These are phyloP conservation scores for Pollicipes pollicipes DNA, from an alignment of 1,140 invertebrate species.

Conservation along the genomic window DNA sequence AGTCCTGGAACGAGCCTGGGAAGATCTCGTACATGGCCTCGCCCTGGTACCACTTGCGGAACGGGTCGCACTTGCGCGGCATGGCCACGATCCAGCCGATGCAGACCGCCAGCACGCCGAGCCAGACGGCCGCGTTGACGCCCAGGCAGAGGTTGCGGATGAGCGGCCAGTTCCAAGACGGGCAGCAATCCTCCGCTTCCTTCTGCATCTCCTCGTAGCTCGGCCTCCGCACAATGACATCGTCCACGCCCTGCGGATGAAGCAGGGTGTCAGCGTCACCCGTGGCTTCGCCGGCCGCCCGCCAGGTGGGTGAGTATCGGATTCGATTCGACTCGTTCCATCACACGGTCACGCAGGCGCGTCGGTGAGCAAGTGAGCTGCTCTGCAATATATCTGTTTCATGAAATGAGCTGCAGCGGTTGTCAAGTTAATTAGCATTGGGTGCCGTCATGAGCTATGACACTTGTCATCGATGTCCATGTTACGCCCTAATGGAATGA, in stretches of 20 bases:
- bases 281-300: too few relatives aligned
- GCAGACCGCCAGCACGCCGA: not conserved
- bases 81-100: not conserved
- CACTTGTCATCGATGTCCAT: too few relatives aligned
- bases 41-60: constrained; percentile 56
- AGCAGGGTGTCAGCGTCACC: too few relatives aligned
- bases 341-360: too few relatives aligned
- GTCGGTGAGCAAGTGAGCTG: too few relatives aligned
- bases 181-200: not conserved
- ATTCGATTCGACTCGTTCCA: too few relatives aligned
- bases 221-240: not conserved
- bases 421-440: too few relatives aligned
- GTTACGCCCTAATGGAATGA: too few relatives aligned
- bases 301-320: too few relatives aligned
- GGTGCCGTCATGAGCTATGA: too few relatives aligned
- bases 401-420: too few relatives aligned
- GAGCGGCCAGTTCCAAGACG: not conserved
- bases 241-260: not conserved
- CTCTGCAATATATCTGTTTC: too few relatives aligned
- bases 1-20: constrained; percentile 59
- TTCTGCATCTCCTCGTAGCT: not conserved
- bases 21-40: constrained; percentile 64
- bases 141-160: not conserved
- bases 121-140: not conserved
- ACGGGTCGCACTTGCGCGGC: constrained; percentile 37